Conservation (phyloP, 2,797 vertebrate species). For the Etheostoma nigrum region DNA sequence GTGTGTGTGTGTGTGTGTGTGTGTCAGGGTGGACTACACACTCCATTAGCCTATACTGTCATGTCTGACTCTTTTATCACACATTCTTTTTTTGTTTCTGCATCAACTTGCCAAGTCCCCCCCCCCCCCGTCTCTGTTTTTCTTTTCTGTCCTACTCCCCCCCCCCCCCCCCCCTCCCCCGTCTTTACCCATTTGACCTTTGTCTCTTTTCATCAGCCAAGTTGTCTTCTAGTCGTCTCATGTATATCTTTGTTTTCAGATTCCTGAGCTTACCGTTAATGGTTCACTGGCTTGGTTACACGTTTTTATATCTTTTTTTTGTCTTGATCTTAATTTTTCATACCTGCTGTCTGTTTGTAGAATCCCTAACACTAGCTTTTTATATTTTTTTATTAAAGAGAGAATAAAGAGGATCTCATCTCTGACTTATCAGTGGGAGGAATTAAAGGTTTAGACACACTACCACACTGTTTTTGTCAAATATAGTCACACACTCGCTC, state of each 20-base stretch:
- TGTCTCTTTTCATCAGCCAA: constrained; percentile 29
- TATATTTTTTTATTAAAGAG: not conserved
- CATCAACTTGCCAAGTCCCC: constrained; percentile 11
- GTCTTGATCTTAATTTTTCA: not conserved
- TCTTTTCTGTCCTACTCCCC: constrained; percentile 19
- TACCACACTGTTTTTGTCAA: not conserved
- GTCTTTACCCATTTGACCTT: constrained; percentile 30
- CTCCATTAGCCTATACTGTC: not conserved
- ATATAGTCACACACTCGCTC: not conserved
- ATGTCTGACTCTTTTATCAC: constrained; percentile 21
- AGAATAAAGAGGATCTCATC: constrained; percentile 36
- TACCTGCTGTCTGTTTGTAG: not conserved
- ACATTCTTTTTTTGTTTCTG: constrained; percentile 3
- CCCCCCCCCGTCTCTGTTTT: not conserved
- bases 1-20: constrained; percentile 6
- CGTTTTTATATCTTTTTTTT: not conserved
- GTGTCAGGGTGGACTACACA: constrained; percentile 1
- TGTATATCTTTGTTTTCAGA: constrained; percentile 35
- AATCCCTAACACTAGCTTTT: not conserved
- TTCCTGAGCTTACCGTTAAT: constrained; percentile 5
- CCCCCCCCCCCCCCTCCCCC: not conserved
- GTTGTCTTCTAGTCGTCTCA: constrained; percentile 31
- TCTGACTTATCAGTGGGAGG: constrained; percentile 47
- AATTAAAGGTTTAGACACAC: constrained; percentile 47
- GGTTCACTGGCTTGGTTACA: constrained; percentile 8